Conservation (phyloP, 2,113 vertebrate genomes). For the Aegotheles bennettii region DNA sequence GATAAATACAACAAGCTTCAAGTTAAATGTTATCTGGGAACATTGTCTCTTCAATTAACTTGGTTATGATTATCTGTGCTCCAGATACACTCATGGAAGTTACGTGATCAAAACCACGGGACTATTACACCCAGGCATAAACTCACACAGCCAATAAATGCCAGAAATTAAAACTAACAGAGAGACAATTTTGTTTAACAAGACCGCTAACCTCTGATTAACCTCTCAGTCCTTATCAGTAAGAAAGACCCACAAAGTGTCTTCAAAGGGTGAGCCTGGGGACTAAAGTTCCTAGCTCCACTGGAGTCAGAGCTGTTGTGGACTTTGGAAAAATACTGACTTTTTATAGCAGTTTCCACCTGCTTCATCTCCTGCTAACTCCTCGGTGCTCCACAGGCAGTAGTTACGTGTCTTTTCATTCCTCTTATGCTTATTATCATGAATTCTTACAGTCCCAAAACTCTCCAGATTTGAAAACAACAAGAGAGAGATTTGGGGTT, state of each 20-base stretch:
- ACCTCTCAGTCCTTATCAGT: neutral
- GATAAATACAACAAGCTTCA: neutral
- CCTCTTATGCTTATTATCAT: neutral
- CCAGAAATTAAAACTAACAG: neutral
- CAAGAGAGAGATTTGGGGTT: no score
- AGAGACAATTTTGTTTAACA: neutral
- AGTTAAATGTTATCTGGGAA: neutral
- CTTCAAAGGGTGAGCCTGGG: neutral
- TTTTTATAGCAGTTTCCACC: neutral
- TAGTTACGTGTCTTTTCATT: neutral
- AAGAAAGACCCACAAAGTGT: neutral
- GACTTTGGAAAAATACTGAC: neutral
- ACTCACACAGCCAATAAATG: neutral
- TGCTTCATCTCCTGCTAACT: neutral
- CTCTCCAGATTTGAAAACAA: neutral
- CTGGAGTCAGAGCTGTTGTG: neutral
- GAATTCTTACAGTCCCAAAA: neutral
- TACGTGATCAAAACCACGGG: neutral
- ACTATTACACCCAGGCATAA: neutral
- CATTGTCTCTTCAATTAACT: neutral
- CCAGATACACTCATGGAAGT: neutral
- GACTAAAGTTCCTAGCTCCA: neutral
- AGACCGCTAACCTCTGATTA: neutral
- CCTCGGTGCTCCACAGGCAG: neutral
- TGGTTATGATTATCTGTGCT: neutral